Evolutionary conservation across 2,113 vertebrate genomes (phyloP).

Genomic region (Corynorhinus townsendii): DNA sequence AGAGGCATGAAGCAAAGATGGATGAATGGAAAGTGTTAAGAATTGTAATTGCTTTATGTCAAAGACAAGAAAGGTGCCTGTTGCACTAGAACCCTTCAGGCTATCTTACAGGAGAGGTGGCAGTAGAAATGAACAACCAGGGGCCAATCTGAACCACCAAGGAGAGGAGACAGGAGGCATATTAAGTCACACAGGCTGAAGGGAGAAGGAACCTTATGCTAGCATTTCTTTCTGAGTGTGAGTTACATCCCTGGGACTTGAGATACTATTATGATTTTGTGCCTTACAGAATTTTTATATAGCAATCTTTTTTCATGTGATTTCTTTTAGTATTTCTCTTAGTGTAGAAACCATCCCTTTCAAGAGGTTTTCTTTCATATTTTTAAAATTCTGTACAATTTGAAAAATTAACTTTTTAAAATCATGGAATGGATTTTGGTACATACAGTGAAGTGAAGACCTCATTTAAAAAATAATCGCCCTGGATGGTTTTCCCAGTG

Average conservation of each 20-base stretch:
- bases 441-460: not conserved
- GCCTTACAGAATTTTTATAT: not conserved
- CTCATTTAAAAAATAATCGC: not conserved
- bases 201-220: not conserved
- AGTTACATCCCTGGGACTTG: not conserved
- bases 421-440: conserved; percentile 26
- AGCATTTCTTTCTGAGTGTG: not conserved
- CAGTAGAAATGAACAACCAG: not conserved
- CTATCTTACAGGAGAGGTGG: not conserved
- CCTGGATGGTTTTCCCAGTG: too few species aligned
- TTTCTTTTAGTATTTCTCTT: not conserved
- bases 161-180: not conserved
- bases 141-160: not conserved
- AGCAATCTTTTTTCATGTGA: not conserved
- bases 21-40: not conserved
- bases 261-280: not conserved
- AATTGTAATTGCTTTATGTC: not conserved
- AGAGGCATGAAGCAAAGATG: not conserved
- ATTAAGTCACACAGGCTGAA: not conserved
- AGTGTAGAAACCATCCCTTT: not conserved
- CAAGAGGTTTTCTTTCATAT: not conserved
- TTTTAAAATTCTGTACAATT: not conserved
- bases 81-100: not conserved
- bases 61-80: not conserved
- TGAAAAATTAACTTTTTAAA: conserved; percentile 31